These are phyloP conservation scores for Sceloporus undulatus DNA, from an alignment of 2,113 vertebrate species.

Conservation along the genomic window DNA sequence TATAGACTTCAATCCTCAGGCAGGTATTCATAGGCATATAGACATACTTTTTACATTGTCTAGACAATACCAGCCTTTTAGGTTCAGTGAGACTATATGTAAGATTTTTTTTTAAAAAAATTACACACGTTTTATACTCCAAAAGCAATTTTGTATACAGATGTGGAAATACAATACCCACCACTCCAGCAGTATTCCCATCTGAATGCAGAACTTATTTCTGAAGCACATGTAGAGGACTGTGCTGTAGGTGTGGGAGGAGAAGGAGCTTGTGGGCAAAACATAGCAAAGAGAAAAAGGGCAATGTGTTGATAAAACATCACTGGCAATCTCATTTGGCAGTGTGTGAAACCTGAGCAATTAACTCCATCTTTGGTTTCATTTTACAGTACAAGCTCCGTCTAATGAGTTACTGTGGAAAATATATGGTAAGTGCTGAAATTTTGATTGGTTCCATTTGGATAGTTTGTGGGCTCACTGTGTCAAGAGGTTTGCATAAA, in stretches of 20 bases:
- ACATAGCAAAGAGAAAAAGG: background rate
- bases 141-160: background rate
- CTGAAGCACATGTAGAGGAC: background rate
- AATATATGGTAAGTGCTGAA: too few relatives aligned
- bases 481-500: background rate
- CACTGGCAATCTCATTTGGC: background rate
- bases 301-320: background rate
- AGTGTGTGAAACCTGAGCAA: background rate
- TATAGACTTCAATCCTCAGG: too few relatives aligned
- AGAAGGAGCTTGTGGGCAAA: background rate
- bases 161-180: background rate
- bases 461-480: background rate
- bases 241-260: background rate
- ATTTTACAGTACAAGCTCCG: background rate
- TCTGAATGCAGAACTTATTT: background rate
- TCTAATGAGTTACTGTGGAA: background rate
- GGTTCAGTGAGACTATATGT: too few relatives aligned
- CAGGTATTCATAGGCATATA: too few relatives aligned
- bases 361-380: background rate
- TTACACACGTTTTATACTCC: background rate
- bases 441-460: background rate
- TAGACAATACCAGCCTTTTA: too few relatives aligned
- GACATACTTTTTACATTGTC: too few relatives aligned
- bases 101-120: too few relatives aligned
- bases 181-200: too few relatives aligned